A percentile compares a stretch with the other conserved stretches of the same genome.
phyloP scores from a whole-genome alignment of 2,888 invertebrate species.

The Syrista parreyssii region DNA sequence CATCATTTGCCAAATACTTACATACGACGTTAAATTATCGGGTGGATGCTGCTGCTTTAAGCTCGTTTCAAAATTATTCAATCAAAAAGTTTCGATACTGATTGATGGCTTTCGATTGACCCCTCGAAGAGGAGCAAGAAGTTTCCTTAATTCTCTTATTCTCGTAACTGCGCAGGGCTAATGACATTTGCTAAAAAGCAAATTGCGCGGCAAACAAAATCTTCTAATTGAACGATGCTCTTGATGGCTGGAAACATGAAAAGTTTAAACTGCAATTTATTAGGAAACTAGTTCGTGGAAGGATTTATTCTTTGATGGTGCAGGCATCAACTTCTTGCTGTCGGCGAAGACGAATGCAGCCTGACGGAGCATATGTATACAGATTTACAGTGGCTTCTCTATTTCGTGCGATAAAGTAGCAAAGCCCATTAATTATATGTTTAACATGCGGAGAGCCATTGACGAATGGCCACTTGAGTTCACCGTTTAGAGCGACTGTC shows the following conservation, averaged over 20 bases:
- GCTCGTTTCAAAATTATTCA: too few relatives aligned
- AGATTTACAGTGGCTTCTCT: constrained; percentile 36
- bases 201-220: too few relatives aligned
- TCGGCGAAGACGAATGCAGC: constrained; percentile 18
- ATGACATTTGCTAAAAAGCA: too few relatives aligned
- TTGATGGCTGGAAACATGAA: constrained; percentile 25
- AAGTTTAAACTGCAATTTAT: constrained; percentile 52
- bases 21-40: too few relatives aligned
- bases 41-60: too few relatives aligned
- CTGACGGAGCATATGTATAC: constrained; percentile 29
- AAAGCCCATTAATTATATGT: constrained; percentile 34
- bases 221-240: constrained; percentile 44
- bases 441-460: not conserved
- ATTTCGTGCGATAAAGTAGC: constrained; percentile 33
- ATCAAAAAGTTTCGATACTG: too few relatives aligned
- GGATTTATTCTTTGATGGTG: not conserved
- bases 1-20: too few relatives aligned
- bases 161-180: too few relatives aligned
- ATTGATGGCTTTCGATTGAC: too few relatives aligned
- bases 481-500: not conserved
- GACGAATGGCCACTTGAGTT: not conserved
- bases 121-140: too few relatives aligned
- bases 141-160: too few relatives aligned
- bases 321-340: too few relatives aligned
- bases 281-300: constrained; percentile 13